Base-by-base conservation (phyloP, 2,888 invertebrate genomes). In the Siphlonurus alternatus region DNA sequence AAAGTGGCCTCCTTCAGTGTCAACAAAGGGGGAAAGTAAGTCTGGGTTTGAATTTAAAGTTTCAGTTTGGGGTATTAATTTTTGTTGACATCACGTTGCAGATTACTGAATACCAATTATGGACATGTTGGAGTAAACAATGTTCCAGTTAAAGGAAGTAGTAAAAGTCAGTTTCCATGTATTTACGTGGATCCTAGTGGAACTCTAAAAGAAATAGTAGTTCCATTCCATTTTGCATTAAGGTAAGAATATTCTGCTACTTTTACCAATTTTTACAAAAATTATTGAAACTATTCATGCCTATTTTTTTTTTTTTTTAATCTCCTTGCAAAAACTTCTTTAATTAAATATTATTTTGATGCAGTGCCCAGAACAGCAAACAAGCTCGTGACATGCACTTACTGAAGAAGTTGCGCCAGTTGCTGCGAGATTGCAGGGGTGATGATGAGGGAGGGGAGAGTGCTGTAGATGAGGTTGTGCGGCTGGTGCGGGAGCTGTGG, bases 1-100 rank as follows among this genome's bases (percentile, higher is more conserved):
- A 86, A 93, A 75, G 88, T 97, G 5, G 89, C 93, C 18, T 91
- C 92, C 0, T 97, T 96, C 74, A 88, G 88, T 60, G 93, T 94
- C 0, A 87, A 89, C 60, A 94, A 91, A 75, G 83, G 85, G 73
- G 93, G 91, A 25, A 73, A 77, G 79, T 80, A 68, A 68, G 68
- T 2, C 22, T 19, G 2, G 20, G 20, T 53, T 53, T 23, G 1
- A 2, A 15, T 24, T 15, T 53, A 18, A 53, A 15, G 15, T 62
- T 2, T 53, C 10, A 24, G 15, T 54, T 54, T 7, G 19, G 18
- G 15, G 10, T 25, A 23, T 18, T n/a, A 15, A 22, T 24, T 59
- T 38, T 56, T 63, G 2, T 62, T 63, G 38, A 38, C 19, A 24
- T 67, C 63, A 60, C 68, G 22, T 66, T 72, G 25, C 66, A 83